These are phyloP conservation scores for Thumatha senex DNA, from an alignment of 2,888 invertebrate genomes.

Conservation along the genomic window DNA sequence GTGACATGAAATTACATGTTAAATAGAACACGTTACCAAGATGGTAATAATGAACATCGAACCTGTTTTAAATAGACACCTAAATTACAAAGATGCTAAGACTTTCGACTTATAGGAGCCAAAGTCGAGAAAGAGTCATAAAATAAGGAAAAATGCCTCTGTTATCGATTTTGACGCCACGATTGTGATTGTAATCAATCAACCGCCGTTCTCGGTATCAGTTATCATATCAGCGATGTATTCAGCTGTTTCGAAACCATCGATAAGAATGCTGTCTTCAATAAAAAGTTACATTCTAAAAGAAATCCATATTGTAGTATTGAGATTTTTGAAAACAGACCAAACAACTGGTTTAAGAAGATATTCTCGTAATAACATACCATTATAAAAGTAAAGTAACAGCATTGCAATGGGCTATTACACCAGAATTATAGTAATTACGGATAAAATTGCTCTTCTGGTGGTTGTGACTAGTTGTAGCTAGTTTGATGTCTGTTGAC, in stretches of 20 bases:
- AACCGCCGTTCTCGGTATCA: constrained; percentile 33
- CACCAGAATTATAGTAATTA: constrained; percentile 5
- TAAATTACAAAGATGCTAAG: background rate
- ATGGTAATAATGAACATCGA: too few species aligned
- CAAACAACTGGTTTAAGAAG: too few species aligned
- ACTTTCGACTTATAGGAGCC: background rate
- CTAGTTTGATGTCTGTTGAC: background rate
- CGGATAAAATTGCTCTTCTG: constrained; percentile 12
- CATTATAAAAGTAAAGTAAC: constrained; percentile 10
- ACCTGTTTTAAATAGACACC: too few species aligned
- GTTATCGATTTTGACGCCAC: constrained; percentile 26
- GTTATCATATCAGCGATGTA: constrained; percentile 32
- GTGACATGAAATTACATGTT: too few species aligned
- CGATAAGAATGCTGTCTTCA: constrained; percentile 9
- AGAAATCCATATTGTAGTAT: too few species aligned
- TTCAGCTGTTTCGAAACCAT: constrained; percentile 38
- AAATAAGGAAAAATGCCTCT: constrained; percentile 4
- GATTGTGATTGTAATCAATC: constrained; percentile 32
- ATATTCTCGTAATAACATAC: constrained; percentile 2
- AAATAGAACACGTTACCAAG: too few species aligned
- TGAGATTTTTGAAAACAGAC: too few species aligned
- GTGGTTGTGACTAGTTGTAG: background rate
- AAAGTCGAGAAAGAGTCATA: background rate
- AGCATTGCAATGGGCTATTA: constrained; percentile 1
- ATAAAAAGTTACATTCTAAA: constrained; percentile 1